Conservation (phyloP, 2,797 vertebrate species). For the Sebastes iracundus region DNA sequence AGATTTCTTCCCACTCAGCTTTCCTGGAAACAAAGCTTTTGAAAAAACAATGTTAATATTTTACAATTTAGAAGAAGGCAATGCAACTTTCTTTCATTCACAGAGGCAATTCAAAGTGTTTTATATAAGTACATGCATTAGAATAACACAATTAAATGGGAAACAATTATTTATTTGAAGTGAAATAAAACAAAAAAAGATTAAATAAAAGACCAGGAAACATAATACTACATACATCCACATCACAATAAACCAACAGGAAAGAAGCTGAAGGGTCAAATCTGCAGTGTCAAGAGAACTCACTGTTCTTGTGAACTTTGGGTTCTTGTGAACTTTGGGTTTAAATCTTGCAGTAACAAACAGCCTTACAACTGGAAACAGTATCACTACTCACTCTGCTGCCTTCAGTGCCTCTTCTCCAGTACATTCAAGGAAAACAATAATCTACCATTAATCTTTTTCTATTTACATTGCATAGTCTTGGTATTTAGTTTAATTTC, state of each 20-base stretch:
- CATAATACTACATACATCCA: neutral
- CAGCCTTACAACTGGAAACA: neutral
- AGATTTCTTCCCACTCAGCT: neutral
- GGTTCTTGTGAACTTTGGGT: neutral
- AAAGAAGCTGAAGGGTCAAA: neutral
- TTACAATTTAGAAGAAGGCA: neutral
- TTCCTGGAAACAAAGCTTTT: neutral
- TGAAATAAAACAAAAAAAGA: neutral
- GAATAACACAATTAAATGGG: neutral
- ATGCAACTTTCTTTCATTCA: neutral
- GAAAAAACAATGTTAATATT: neutral
- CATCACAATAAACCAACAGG: neutral
- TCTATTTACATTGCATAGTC: neutral
- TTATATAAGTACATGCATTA: too few species aligned
- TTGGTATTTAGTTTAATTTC: neutral
- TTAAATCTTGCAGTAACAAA: neutral
- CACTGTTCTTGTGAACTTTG: neutral
- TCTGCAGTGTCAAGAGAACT: neutral
- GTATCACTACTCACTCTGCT: neutral
- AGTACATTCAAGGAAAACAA: neutral
- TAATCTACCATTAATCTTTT: neutral
- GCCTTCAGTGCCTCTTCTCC: neutral
- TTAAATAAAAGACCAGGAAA: neutral
- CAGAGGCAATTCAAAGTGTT: too few species aligned
- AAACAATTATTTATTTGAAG: neutral